A percentile compares a stretch with the other conserved stretches of the same genome.
These are phyloP conservation scores for Grallaria varia DNA, from an alignment of 2,113 vertebrate genomes.

Conservation along the genomic window DNA sequence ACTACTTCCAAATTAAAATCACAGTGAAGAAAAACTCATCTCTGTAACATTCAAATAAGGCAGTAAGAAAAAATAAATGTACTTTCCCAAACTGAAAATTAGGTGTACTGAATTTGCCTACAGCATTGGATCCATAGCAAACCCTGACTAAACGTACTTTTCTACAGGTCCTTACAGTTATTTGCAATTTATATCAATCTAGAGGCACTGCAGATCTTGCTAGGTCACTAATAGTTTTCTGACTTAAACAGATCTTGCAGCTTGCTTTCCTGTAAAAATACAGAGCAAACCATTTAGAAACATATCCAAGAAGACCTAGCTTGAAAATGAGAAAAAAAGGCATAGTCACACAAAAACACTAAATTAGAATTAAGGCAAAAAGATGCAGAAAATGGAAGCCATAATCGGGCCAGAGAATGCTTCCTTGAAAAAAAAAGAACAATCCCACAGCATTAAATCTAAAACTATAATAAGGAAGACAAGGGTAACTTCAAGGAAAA, in stretches of 20 bases:
- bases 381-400: not conserved
- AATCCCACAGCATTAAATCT: not conserved
- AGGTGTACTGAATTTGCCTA: not conserved
- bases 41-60: not conserved
- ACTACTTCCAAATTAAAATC: not conserved
- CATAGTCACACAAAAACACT: not conserved
- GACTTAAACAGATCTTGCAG: not conserved
- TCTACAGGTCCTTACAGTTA: not conserved
- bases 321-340: fast-evolving
- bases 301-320: not conserved
- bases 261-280: not conserved
- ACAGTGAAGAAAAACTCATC: not conserved
- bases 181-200: not conserved
- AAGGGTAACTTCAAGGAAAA: not conserved
- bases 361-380: not conserved
- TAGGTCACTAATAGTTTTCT: not conserved
- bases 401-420: not conserved
- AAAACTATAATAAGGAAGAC: not conserved
- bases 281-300: not conserved
- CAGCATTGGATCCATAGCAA: not conserved
- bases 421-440: not conserved
- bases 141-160: not conserved
- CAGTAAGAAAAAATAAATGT: not conserved
- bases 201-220: not conserved
- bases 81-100: not conserved